These are phyloP conservation scores for Oasisia sp. DNA, from an alignment of 2,888 invertebrate species.

Conservation along the genomic window DNA sequence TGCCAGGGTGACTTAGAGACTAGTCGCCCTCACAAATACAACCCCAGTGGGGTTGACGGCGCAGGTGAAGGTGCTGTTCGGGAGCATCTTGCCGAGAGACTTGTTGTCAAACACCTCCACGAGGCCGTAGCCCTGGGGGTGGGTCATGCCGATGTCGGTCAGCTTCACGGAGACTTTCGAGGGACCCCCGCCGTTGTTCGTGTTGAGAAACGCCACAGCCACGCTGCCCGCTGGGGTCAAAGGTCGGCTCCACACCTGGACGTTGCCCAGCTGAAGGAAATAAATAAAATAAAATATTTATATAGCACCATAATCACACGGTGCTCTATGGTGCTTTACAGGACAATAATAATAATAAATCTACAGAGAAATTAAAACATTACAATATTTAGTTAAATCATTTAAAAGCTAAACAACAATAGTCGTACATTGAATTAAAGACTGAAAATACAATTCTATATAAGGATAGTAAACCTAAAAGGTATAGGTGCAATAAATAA, in stretches of 20 bases:
- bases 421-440: too few species aligned
- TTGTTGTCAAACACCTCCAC: conserved; percentile 40
- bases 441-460: too few species aligned
- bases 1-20: not conserved
- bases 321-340: too few species aligned
- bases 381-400: too few species aligned
- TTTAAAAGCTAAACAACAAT: too few species aligned
- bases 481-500: too few species aligned
- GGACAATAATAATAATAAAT: too few species aligned
- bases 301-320: too few species aligned
- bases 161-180: conserved; percentile 34
- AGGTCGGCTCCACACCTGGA: conserved; percentile 39
- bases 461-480: too few species aligned
- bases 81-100: conserved; percentile 46
- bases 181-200: conserved; percentile 33
- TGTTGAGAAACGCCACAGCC: conserved; percentile 42
- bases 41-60: conserved; percentile 48
- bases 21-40: conserved; percentile 14
- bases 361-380: too few species aligned
- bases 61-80: conserved; percentile 42
- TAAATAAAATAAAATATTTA: too few species aligned
- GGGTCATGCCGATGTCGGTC: conserved; percentile 35
- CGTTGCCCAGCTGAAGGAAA: conserved; percentile 12
- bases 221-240: conserved; percentile 41
- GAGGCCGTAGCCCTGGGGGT: conserved; percentile 28